These are phyloP conservation scores for Ammodytes marinus DNA, from an alignment of 2,113 vertebrate genomes.

Conservation along the genomic window DNA sequence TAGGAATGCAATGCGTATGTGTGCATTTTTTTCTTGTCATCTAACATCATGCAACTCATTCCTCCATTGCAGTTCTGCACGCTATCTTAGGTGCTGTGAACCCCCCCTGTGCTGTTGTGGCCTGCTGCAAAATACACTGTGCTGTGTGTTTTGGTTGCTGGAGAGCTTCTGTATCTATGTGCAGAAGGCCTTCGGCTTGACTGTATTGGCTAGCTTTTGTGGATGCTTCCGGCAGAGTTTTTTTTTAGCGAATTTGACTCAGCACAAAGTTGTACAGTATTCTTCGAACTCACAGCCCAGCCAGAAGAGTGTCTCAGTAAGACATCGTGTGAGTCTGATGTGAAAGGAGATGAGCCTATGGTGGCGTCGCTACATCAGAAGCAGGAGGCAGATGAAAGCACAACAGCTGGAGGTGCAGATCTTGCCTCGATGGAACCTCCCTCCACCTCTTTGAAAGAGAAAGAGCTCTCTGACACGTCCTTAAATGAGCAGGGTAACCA, in stretches of 20 bases:
- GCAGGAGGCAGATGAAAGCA: conserved; percentile 15
- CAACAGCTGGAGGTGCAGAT: conserved; percentile 45
- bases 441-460: conserved; percentile 15
- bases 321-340: conserved; percentile 32
- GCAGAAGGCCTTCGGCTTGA: conserved; percentile 70
- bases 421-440: conserved; percentile 9
- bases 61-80: conserved; percentile 78
- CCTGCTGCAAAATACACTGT: conserved; percentile 70
- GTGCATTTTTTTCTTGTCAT: conserved; percentile 54
- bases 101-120: conserved; percentile 63
- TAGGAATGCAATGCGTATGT: conserved; percentile 72
- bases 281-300: conserved; percentile 76
- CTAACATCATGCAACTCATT: conserved; percentile 73
- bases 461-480: background rate
- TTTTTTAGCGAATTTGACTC: conserved; percentile 48
- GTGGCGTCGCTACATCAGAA: background rate
- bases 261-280: conserved; percentile 66
- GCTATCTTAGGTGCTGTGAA: conserved; percentile 64
- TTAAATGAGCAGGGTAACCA: conserved; percentile 7
- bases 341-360: conserved; percentile 46
- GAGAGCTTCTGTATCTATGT: conserved; percentile 75
- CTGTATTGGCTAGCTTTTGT: conserved; percentile 79
- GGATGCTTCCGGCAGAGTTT: conserved; percentile 69
- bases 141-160: conserved; percentile 78
- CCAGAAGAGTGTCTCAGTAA: conserved; percentile 54